Evolutionary conservation across 2,888 invertebrate species (phyloP).

Genomic region (Plebejus argus): DNA sequence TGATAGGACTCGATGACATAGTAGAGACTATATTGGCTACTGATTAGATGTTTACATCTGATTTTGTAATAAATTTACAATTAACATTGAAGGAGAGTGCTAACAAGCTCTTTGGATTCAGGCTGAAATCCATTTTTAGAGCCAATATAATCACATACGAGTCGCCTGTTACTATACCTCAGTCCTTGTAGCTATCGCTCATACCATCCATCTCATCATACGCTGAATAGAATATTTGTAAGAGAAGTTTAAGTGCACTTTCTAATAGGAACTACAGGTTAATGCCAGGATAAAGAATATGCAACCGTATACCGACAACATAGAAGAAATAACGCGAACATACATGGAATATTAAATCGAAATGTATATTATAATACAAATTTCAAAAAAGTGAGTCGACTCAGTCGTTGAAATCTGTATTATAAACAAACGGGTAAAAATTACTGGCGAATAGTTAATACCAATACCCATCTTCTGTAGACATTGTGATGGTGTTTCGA

Average conservation of each 20-base stretch:
- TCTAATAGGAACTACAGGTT: background rate
- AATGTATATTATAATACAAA: background rate
- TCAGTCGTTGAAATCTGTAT: background rate
- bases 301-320: background rate
- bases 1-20: background rate
- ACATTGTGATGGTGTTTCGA: background rate
- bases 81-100: background rate
- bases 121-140: background rate
- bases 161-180: background rate
- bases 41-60: background rate
- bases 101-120: background rate
- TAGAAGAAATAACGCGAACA: background rate
- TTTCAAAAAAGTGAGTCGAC: background rate
- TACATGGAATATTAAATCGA: background rate
- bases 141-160: background rate
- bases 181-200: conserved; percentile 6
- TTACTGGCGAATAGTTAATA: background rate
- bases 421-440: background rate
- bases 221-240: background rate
- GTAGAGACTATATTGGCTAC: background rate
- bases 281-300: background rate
- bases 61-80: background rate
- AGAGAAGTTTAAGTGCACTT: conserved; percentile 17
- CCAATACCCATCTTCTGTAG: background rate
- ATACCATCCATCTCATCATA: conserved; percentile 1